A percentile compares a stretch with the other conserved stretches of the same genome.
phyloP scores from a whole-genome alignment of 1,140 invertebrate species.

The Penaeus vannamei region DNA sequence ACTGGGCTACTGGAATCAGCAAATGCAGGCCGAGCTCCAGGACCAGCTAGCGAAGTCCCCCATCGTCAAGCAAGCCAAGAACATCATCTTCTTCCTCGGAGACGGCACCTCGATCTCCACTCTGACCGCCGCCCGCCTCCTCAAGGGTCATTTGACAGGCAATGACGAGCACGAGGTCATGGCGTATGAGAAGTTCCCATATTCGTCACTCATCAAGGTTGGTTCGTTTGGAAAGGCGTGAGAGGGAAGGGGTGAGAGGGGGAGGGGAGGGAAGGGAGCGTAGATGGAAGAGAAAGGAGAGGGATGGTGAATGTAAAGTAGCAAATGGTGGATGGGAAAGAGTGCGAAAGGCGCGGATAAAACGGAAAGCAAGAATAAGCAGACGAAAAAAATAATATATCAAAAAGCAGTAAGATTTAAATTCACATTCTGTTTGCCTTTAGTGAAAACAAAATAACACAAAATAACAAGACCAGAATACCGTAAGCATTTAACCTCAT shows the following conservation, averaged over 20 bases:
- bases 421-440: too few relatives aligned
- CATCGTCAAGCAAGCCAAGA: conserved; percentile 74
- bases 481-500: too few relatives aligned
- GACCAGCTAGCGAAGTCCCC: conserved; percentile 49
- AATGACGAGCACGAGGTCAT: conserved; percentile 62
- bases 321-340: background rate
- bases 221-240: background rate
- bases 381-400: too few relatives aligned
- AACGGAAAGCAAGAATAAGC: background rate
- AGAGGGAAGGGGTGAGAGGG: background rate
- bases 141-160: conserved; percentile 76
- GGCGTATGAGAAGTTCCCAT: conserved; percentile 66
- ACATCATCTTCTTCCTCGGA: conserved; percentile 85
- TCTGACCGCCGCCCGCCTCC: conserved; percentile 82
- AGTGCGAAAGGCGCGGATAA: background rate
- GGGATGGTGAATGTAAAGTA: background rate
- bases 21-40: conserved; percentile 53
- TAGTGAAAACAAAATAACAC: too few relatives aligned
- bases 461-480: too few relatives aligned
- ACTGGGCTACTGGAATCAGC: conserved; percentile 55
- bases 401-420: too few relatives aligned
- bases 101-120: conserved; percentile 87
- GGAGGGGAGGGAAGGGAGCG: background rate
- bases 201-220: conserved; percentile 65
- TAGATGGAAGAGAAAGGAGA: background rate